Base-by-base conservation (phyloP, 2,888 invertebrate genomes). In the Chironomus riparius region DNA sequence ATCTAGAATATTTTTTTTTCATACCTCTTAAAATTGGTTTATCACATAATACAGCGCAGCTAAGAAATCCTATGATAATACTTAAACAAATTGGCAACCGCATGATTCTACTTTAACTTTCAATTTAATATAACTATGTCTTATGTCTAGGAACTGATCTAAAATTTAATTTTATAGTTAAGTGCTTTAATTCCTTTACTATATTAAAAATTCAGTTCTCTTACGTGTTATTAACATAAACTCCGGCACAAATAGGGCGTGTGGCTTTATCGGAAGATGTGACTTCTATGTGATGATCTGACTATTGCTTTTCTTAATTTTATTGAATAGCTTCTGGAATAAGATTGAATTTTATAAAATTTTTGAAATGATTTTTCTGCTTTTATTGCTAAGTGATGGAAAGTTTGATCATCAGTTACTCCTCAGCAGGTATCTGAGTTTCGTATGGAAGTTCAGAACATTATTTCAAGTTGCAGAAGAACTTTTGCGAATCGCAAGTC, bases 1-100 rank as follows among this genome's bases (percentile, higher is more conserved):
- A 48, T 50, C 4, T n/a, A 4, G 47, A 28, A 68, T 6, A 15
- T 38, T 18, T 21, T 21, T 48, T 15, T 28, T 50, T 18, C 73
- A 65, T 24, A 74, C 74, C 74, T 68, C 74, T 65, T 48, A 74
- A 68, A 74, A 74, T 74, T 48, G 74, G 74, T 62, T 74, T 74
- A 68, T 74, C 74, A 47, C 38, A 28, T 62, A 62, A 68, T 24
- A n/a, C 22, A 28, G 68, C 21, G 7, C 68, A 47, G 68, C 74
- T 65, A 24, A 68, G 48, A 47, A 74, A 12, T 21, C 18, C 38
- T 21, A 74, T n/a, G 22, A 65, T n/a, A 68, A 74, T 68, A 65
- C 47, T 47, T n/a, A 74, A 47, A 65, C 38, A 38, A 38, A 47
- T 38, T 28, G 61, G n/a, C 38, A 72, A 18, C 61, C 62, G 61